Evolutionary conservation across 2,888 invertebrate genomes (phyloP).

Genomic region (Ornithoptera alexandrae): DNA sequence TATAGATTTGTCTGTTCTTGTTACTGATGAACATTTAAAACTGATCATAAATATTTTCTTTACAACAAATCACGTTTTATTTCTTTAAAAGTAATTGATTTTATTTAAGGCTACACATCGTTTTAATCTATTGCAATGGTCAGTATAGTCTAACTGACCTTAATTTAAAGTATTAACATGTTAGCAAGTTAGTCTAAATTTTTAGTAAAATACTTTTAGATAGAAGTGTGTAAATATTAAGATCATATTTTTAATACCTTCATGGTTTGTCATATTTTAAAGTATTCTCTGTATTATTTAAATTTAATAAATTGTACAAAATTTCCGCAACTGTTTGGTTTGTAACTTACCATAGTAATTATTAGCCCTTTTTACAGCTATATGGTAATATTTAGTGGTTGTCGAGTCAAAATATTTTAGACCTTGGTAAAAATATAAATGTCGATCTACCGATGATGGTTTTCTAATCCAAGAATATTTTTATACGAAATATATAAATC

Average conservation of each 20-base stretch:
- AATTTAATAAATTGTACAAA: slow-evolving; percentile 57
- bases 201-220: slow-evolving; percentile 26
- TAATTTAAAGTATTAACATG: background rate
- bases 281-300: slow-evolving; percentile 51
- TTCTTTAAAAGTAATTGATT: background rate
- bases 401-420: too few species aligned
- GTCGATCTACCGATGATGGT: too few species aligned
- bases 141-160: background rate
- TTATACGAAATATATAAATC: too few species aligned
- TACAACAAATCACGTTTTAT: too few species aligned
- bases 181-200: background rate
- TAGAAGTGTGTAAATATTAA: slow-evolving; percentile 57
- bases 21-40: too few species aligned
- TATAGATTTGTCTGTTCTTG: too few species aligned
- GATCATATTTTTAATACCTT: slow-evolving; percentile 51
- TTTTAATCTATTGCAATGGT: background rate
- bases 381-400: too few species aligned
- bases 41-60: too few species aligned
- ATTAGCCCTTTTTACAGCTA: too few species aligned
- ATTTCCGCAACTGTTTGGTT: slow-evolving; percentile 34
- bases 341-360: too few species aligned
- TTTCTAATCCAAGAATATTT: too few species aligned
- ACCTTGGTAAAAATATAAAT: too few species aligned
- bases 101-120: background rate
- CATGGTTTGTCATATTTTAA: slow-evolving; percentile 43